Conservation (phyloP, 1,140 invertebrate genomes). For the Nixonia krombeini region DNA sequence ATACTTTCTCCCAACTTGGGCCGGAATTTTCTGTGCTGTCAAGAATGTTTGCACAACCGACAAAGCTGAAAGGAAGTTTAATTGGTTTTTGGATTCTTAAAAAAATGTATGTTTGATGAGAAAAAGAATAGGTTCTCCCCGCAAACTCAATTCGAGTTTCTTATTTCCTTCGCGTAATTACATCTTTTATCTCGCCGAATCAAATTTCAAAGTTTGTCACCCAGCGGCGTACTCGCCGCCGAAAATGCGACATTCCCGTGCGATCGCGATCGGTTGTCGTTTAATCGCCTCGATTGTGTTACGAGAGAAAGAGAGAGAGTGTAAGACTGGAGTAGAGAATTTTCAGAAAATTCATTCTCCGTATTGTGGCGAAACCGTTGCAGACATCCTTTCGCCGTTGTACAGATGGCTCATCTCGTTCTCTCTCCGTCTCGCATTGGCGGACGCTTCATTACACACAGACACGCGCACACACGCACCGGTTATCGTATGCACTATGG, state of each 20-base stretch:
- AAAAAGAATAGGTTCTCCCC: slow-evolving; percentile 48
- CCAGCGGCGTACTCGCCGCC: neutral
- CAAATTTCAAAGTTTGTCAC: too few relatives aligned
- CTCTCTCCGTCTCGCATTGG: slow-evolving; percentile 15
- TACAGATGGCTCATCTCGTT: slow-evolving; percentile 47
- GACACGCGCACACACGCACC: slow-evolving; percentile 21
- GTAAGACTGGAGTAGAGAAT: too few relatives aligned
- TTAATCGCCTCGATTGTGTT: too few relatives aligned
- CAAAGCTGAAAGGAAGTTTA: slow-evolving; percentile 47
- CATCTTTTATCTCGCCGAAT: slow-evolving; percentile 22
- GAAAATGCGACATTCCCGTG: too few relatives aligned
- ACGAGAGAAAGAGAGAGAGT: too few relatives aligned
- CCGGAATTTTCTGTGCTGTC: slow-evolving; percentile 40
- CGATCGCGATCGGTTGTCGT: too few relatives aligned
- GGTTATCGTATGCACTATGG: neutral
- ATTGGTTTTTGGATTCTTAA: slow-evolving; percentile 51
- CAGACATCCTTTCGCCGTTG: slow-evolving; percentile 31
- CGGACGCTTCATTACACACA: slow-evolving; percentile 40
- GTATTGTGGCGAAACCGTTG: neutral
- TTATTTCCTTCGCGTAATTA: slow-evolving; percentile 44
- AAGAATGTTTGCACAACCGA: slow-evolving; percentile 49
- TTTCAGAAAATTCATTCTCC: too few relatives aligned
- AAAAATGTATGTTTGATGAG: slow-evolving; percentile 49
- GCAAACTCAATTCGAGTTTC: slow-evolving; percentile 48
- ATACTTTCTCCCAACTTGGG: slow-evolving; percentile 43